A percentile compares a stretch with the other conserved stretches of the same genome.
These are phyloP conservation scores for Auanema freiburgensis DNA, from an alignment of 2,888 invertebrate species.

Conservation along the genomic window DNA sequence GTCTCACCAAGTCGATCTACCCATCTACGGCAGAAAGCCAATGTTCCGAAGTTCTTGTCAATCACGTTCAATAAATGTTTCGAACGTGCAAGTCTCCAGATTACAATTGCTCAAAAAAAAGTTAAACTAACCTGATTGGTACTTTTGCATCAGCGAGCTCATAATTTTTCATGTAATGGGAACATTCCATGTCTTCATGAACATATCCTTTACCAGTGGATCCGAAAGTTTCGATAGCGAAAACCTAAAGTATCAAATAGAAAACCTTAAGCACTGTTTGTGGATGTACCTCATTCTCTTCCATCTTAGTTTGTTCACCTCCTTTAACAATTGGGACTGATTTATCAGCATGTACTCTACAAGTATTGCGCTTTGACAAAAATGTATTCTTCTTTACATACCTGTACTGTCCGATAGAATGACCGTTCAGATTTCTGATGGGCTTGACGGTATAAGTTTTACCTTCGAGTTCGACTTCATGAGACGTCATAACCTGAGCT, in stretches of 20 bases:
- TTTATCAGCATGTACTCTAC: conserved; percentile 81
- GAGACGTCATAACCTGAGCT: conserved; percentile 88
- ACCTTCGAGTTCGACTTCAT: conserved; percentile 95
- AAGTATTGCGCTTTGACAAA: not conserved
- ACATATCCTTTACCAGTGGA: conserved; percentile 87
- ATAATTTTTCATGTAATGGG: conserved; percentile 99
- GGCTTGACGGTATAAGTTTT: conserved; percentile 90
- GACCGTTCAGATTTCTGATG: conserved; percentile 96
- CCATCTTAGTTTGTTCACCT: conserved; percentile 95
- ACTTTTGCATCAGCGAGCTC: conserved; percentile 79
- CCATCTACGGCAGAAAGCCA: conserved; percentile 99
- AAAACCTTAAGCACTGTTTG: conserved; percentile 1
- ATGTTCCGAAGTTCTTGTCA: conserved; percentile 93
- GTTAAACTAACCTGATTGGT: conserved; percentile 75
- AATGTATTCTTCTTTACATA: conserved; percentile 5
- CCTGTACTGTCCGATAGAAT: conserved; percentile 96
- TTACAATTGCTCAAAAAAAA: not conserved
- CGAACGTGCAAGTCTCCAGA: conserved; percentile 79
- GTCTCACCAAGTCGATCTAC: conserved; percentile 92
- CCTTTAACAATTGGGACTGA: conserved; percentile 99
- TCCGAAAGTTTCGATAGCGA: conserved; percentile 98
- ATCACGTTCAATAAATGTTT: conserved; percentile 87
- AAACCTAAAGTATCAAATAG: conserved; percentile 73
- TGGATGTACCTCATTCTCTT: conserved; percentile 67
- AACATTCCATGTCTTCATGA: conserved; percentile 98